These are phyloP conservation scores for Aleiodes testaceus DNA, from an alignment of 2,888 invertebrate species.

Conservation along the genomic window DNA sequence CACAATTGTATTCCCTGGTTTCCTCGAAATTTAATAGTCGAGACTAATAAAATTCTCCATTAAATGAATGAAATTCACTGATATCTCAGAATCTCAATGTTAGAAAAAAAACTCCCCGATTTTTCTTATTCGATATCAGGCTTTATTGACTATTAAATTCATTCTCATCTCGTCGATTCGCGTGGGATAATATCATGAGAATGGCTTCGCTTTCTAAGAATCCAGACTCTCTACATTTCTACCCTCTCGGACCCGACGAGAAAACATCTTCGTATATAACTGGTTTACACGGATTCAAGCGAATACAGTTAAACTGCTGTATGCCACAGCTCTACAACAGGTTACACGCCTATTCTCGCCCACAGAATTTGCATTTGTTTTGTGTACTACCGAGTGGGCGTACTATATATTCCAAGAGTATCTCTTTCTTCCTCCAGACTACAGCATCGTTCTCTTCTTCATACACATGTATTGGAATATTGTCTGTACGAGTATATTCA, in stretches of 20 bases:
- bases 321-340: slow-evolving; percentile 54
- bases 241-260: slow-evolving; percentile 5
- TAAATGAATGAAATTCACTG: background rate
- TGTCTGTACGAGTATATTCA: slow-evolving; percentile 36
- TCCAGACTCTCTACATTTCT: slow-evolving; percentile 22
- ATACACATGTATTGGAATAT: slow-evolving; percentile 24
- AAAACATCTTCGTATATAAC: slow-evolving; percentile 39
- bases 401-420: slow-evolving; percentile 28
- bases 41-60: slow-evolving; percentile 16
- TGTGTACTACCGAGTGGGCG: slow-evolving; percentile 41
- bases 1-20: slow-evolving; percentile 8
- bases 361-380: slow-evolving; percentile 46
- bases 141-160: slow-evolving; percentile 30
- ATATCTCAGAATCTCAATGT: slow-evolving; percentile 1
- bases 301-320: slow-evolving; percentile 39
- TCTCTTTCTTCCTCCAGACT: slow-evolving; percentile 4
- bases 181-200: slow-evolving; percentile 36
- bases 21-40: background rate
- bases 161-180: slow-evolving; percentile 32
- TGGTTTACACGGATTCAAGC: slow-evolving; percentile 44
- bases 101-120: background rate
- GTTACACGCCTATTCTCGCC: slow-evolving; percentile 56
- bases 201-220: slow-evolving; percentile 33
- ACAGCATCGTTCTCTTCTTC: slow-evolving; percentile 2
- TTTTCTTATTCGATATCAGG: slow-evolving; percentile 4